Conservation (phyloP, 2,888 invertebrate genomes). For the Eupithecia tripunctaria region DNA sequence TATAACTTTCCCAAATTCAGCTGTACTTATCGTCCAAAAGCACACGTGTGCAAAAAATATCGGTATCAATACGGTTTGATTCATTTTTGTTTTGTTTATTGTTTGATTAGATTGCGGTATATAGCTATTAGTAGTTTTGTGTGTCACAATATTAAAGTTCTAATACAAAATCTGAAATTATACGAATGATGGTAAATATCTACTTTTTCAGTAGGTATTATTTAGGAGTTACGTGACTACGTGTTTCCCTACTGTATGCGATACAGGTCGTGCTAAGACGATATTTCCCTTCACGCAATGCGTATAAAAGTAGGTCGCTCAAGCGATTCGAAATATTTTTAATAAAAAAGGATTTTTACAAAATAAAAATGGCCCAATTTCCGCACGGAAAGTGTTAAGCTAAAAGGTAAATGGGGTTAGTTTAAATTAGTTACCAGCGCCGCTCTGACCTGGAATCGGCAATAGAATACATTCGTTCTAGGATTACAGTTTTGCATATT, state of each 20-base stretch:
- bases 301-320: constrained; percentile 1
- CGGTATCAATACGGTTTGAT: not conserved
- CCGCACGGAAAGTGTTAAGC: not conserved
- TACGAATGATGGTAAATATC: not conserved
- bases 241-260: not conserved
- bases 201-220: not conserved
- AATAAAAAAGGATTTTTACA: not conserved
- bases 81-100: too few relatives aligned
- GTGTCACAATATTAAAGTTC: not conserved
- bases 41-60: not conserved
- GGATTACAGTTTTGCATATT: constrained; percentile 17
- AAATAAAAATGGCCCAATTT: not conserved
- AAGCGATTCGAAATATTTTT: not conserved
- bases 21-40: not conserved
- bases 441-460: constrained; percentile 21
- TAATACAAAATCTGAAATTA: not conserved
- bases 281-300: not conserved
- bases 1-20: not conserved
- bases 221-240: not conserved
- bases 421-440: constrained; percentile 21
- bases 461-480: constrained; percentile 25
- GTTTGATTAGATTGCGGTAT: not conserved
- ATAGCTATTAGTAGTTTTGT: not conserved
- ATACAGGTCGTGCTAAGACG: not conserved
- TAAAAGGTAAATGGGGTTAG: constrained; percentile 24